Conservation (phyloP, 2,888 invertebrate species). For the Palloptera scutellata region DNA sequence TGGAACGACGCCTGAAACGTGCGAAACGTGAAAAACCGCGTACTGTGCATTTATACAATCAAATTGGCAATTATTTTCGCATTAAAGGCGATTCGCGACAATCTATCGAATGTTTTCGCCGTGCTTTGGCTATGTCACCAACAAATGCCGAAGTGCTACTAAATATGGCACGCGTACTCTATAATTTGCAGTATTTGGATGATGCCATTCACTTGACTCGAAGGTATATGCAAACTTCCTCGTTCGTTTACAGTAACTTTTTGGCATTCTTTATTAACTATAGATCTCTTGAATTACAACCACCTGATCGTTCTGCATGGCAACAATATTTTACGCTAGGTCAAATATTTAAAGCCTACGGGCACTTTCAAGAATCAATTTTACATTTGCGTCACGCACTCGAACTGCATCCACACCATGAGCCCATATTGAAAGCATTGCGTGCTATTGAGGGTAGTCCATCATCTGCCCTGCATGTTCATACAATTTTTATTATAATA, state of each 20-base stretch:
- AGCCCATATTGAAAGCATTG: slow-evolving; percentile 80
- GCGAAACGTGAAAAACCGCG: slow-evolving; percentile 85
- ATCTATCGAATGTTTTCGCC: slow-evolving; percentile 88
- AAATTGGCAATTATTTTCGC: slow-evolving; percentile 91
- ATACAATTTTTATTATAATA: slow-evolving; percentile 86
- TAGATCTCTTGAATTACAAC: slow-evolving; percentile 80
- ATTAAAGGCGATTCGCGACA: slow-evolving; percentile 87
- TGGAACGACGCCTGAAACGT: slow-evolving; percentile 78
- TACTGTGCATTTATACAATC: slow-evolving; percentile 77
- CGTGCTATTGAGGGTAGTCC: slow-evolving; percentile 85
- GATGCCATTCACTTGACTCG: slow-evolving; percentile 89
- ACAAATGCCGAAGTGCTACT: slow-evolving; percentile 87
- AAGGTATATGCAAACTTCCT: slow-evolving; percentile 59
- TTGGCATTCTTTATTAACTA: slow-evolving; percentile 9
- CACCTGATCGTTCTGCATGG: slow-evolving; percentile 87
- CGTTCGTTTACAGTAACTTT: neutral
- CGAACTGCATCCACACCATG: slow-evolving; percentile 85
- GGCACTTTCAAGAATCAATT: slow-evolving; percentile 87
- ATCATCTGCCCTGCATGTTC: slow-evolving; percentile 81
- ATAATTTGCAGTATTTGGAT: slow-evolving; percentile 87
- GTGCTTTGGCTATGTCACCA: slow-evolving; percentile 84
- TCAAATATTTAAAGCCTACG: slow-evolving; percentile 90
- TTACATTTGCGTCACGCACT: slow-evolving; percentile 83
- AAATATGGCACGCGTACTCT: slow-evolving; percentile 83
- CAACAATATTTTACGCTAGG: slow-evolving; percentile 91